Conservation (phyloP, 2,888 invertebrate species). For the Caenorhabditis imperialis region DNA sequence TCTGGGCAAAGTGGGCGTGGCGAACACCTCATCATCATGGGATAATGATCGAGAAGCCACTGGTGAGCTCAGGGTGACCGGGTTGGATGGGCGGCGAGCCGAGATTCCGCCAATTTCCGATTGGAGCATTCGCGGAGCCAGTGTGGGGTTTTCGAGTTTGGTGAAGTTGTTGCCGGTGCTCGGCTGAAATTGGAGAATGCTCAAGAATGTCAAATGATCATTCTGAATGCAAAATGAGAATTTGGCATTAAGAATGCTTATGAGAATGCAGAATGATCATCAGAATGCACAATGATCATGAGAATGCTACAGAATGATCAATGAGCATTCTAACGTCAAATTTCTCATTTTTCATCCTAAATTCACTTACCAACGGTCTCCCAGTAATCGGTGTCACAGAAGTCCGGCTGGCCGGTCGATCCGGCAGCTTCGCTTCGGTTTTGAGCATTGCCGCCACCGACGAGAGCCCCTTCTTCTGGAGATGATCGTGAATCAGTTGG, state of each 20-base stretch:
- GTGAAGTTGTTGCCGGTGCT: slow-evolving; percentile 22
- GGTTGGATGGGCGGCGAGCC: neutral
- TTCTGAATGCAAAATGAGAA: too few species aligned
- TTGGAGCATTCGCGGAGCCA: slow-evolving; percentile 26
- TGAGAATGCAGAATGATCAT: too few species aligned
- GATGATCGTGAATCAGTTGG: slow-evolving; percentile 86
- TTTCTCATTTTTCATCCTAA: too few species aligned
- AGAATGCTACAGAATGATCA: too few species aligned
- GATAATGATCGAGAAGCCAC: slow-evolving; percentile 13
- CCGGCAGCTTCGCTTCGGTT: slow-evolving; percentile 65
- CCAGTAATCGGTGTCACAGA: slow-evolving; percentile 39
- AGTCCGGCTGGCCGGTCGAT: slow-evolving; percentile 62
- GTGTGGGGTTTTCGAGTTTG: slow-evolving; percentile 15
- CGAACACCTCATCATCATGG: slow-evolving; percentile 34
- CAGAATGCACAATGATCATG: too few species aligned
- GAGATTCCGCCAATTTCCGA: slow-evolving; percentile 26
- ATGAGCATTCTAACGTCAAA: too few species aligned
- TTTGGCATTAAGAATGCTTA: too few species aligned
- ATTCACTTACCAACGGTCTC: slow-evolving; percentile 42
- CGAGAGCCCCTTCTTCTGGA: slow-evolving; percentile 45
- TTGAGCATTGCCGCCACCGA: slow-evolving; percentile 55
- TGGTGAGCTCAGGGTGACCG: slow-evolving; percentile 10
- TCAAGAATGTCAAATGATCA: too few species aligned
- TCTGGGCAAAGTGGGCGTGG: slow-evolving; percentile 32
- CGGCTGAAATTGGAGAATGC: slow-evolving; percentile 13